phyloP scores from a whole-genome alignment of 1,140 invertebrate genomes.

The Cyphomyrmex costatus region DNA sequence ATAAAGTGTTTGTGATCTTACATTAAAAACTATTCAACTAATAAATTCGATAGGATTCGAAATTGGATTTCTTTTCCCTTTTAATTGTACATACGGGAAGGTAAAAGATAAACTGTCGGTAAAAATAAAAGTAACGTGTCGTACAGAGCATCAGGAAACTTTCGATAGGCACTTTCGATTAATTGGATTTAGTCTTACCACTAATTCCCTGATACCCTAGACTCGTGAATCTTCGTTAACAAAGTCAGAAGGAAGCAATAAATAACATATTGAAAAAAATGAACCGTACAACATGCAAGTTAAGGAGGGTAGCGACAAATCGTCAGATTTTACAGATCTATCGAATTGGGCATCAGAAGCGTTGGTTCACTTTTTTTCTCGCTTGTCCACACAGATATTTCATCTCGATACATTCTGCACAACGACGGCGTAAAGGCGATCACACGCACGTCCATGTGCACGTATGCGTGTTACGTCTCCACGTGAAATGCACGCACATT shows the following conservation, averaged over 20 bases:
- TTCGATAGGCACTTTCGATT: slow-evolving; percentile 56
- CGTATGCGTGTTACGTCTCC: background rate
- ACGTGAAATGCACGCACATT: background rate
- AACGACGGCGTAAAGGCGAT: slow-evolving; percentile 6
- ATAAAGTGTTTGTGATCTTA: background rate
- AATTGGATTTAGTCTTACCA: slow-evolving; percentile 54
- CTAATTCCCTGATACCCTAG: slow-evolving; percentile 46
- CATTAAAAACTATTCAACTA: background rate
- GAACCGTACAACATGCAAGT: background rate
- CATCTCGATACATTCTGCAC: slow-evolving; percentile 17
- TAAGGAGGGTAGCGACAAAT: background rate
- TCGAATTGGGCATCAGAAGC: background rate
- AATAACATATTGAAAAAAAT: background rate
- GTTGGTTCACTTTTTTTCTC: slow-evolving; percentile 6
- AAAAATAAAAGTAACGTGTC: background rate
- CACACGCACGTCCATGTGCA: background rate
- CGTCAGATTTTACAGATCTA: background rate
- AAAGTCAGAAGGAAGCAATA: slow-evolving; percentile 4
- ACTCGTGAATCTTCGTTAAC: background rate
- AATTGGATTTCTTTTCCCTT: background rate
- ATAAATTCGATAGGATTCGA: background rate
- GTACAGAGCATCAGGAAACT: slow-evolving; percentile 41
- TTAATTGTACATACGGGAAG: background rate
- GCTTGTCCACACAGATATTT: slow-evolving; percentile 22
- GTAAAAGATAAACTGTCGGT: background rate